Evolutionary conservation across 1,140 invertebrate genomes (phyloP).

Genomic region (Atta cephalotes): DNA sequence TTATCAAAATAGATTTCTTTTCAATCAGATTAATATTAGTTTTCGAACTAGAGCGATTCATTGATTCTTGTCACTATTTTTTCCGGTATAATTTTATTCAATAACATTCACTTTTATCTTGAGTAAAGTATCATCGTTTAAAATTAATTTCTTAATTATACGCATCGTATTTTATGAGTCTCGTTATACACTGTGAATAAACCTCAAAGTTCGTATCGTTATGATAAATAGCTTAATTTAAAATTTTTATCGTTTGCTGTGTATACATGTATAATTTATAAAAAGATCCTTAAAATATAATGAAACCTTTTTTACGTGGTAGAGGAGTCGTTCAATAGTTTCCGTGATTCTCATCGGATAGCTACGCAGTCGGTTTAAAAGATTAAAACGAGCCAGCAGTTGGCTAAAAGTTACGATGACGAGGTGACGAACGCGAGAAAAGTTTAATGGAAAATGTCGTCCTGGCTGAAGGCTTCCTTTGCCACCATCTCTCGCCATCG

Average conservation of each 20-base stretch:
- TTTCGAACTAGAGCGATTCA: neutral
- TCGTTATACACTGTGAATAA: constrained; percentile 19
- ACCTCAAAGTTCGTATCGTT: neutral
- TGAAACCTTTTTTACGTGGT: neutral
- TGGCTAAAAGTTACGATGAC: constrained; percentile 60
- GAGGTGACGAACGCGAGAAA: constrained; percentile 59
- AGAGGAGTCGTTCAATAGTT: neutral
- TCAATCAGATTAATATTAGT: neutral
- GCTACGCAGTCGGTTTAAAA: constrained; percentile 49
- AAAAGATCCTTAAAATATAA: constrained; percentile 23
- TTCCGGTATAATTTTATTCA: neutral
- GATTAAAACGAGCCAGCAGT: constrained; percentile 52
- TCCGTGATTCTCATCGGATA: constrained; percentile 32
- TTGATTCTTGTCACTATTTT: neutral
- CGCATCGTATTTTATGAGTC: constrained; percentile 9
- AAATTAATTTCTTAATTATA: constrained; percentile 40
- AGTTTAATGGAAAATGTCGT: constrained; percentile 73
- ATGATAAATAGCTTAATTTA: constrained; percentile 4
- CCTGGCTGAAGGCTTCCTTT: constrained; percentile 37
- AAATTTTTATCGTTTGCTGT: constrained; percentile 21
- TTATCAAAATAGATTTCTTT: constrained; percentile 9
- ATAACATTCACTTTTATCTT: neutral
- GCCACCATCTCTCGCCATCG: constrained; percentile 48
- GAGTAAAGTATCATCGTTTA: neutral
- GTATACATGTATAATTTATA: neutral